Conservation (phyloP, 1,140 invertebrate genomes). For the Acromyrmex heyeri region DNA sequence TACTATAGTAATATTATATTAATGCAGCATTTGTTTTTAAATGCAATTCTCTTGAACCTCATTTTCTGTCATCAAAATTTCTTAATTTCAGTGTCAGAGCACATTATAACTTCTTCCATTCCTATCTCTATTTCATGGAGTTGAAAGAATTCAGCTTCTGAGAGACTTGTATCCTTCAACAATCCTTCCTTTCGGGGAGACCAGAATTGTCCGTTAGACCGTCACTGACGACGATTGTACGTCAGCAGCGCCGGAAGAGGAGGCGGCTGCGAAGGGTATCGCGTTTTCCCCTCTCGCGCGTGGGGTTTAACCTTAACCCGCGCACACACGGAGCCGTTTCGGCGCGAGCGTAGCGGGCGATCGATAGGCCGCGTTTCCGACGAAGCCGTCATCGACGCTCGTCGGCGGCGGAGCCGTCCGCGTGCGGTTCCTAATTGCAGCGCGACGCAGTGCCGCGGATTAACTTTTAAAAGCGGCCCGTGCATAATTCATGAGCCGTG, state of each 20-base stretch:
- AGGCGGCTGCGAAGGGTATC: slow-evolving; percentile 20
- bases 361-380: slow-evolving; percentile 44
- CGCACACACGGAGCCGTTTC: slow-evolving; percentile 38
- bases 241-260: slow-evolving; percentile 35
- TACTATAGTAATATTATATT: too few species aligned
- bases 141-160: neutral
- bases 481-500: slow-evolving; percentile 48
- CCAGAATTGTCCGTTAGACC: neutral
- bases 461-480: slow-evolving; percentile 19
- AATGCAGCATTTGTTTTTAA: too few species aligned
- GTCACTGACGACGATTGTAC: slow-evolving; percentile 31
- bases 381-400: slow-evolving; percentile 20
- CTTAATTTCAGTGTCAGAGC: neutral
- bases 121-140: neutral
- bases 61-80: neutral
- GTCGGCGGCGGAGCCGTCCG: neutral
- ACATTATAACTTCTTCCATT: too few species aligned
- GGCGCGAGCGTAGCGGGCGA: slow-evolving; percentile 4
- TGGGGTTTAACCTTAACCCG: slow-evolving; percentile 40
- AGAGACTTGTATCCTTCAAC: neutral
- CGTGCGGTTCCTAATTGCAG: slow-evolving; percentile 35
- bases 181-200: neutral
- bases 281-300: neutral
- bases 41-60: neutral
- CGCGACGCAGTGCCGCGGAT: neutral